These are phyloP conservation scores for Pterois miles DNA, from an alignment of 2,797 vertebrate genomes.

Conservation along the genomic window DNA sequence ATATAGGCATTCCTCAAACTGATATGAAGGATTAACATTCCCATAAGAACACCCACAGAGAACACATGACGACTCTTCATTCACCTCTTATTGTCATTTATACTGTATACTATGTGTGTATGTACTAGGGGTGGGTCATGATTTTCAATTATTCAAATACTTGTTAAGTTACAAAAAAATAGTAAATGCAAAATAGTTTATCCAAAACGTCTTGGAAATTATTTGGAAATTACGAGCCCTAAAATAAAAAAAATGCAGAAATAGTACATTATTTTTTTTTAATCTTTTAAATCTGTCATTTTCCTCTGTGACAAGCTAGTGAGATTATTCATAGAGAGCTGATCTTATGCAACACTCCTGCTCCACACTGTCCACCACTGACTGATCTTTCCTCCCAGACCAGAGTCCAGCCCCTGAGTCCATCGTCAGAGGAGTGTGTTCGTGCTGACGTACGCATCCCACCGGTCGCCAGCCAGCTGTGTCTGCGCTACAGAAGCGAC, in stretches of 20 bases:
- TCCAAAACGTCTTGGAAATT: neutral
- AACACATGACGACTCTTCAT: no score
- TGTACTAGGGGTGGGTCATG: no score
- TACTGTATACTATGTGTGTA: no score
- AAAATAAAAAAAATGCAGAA: neutral
- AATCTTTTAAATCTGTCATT: neutral
- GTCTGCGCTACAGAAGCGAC: constrained; percentile 81
- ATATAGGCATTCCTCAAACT: no score
- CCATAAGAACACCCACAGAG: no score
- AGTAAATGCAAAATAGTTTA: no score
- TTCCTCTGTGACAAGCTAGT: neutral
- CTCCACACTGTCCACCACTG: constrained; percentile 25
- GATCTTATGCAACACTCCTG: constrained; percentile 33
- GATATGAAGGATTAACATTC: no score
- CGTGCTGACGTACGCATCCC: constrained; percentile 91
- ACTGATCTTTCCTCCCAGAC: constrained; percentile 70
- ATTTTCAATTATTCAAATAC: no score
- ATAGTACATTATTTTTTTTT: no score
- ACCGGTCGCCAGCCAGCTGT: constrained; percentile 86
- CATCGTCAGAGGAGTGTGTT: constrained; percentile 86
- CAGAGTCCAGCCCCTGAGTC: constrained; percentile 76
- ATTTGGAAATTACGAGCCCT: neutral
- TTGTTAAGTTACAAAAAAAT: no score
- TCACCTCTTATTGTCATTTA: no score
- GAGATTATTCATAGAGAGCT: constrained; percentile 10